Percentiles rank a stretch among this genome's conserved stretches.
phyloP scores from a whole-genome alignment of 2,797 vertebrate genomes.

The Crenichthys baileyi region DNA sequence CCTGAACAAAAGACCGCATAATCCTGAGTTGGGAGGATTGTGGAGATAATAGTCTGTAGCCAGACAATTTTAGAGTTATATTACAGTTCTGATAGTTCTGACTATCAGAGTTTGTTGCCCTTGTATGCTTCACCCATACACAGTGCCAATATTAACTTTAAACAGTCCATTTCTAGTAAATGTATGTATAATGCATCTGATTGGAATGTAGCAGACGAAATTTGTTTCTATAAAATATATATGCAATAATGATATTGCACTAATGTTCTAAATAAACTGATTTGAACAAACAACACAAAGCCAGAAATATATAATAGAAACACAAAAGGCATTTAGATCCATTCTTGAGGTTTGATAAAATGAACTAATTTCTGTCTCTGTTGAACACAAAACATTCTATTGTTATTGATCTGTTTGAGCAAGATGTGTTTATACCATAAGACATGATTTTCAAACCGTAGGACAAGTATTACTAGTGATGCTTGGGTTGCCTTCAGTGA shows the following conservation, averaged over 20 bases:
- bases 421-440: too few relatives aligned
- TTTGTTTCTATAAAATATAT: slow-evolving; percentile 22
- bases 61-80: slow-evolving; percentile 4
- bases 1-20: slow-evolving; percentile 45
- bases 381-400: slow-evolving; percentile 7
- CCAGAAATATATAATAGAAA: slow-evolving; percentile 5
- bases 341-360: neutral
- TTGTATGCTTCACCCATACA: slow-evolving; percentile 18
- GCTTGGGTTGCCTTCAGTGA: too few relatives aligned
- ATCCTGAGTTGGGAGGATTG: slow-evolving; percentile 25
- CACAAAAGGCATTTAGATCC: neutral
- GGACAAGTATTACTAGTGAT: too few relatives aligned
- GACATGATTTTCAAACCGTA: too few relatives aligned
- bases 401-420: neutral
- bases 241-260: slow-evolving; percentile 7
- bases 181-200: slow-evolving; percentile 21
- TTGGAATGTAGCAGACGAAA: slow-evolving; percentile 20
- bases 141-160: slow-evolving; percentile 21
- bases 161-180: neutral
- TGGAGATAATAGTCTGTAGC: slow-evolving; percentile 15
- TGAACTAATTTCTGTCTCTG: slow-evolving; percentile 2
- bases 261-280: neutral
- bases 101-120: slow-evolving; percentile 22
- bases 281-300: neutral
- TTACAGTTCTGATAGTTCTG: neutral